Conservation (phyloP, 2,797 vertebrate species). For the Phataginus tricuspis region DNA sequence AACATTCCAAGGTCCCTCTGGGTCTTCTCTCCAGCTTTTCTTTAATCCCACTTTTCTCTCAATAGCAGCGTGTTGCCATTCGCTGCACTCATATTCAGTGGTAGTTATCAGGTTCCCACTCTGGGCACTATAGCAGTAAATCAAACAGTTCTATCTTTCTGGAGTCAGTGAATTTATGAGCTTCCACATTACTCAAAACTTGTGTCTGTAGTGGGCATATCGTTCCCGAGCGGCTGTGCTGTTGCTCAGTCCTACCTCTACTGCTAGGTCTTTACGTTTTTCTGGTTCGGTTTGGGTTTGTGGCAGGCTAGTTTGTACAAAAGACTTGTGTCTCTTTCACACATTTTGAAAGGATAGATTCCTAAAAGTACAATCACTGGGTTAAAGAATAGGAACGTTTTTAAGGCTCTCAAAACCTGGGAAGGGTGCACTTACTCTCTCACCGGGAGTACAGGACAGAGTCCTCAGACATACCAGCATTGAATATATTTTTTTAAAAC, state of each 20-base stretch:
- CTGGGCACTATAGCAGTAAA: rapidly evolving
- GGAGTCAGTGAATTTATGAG: neutral
- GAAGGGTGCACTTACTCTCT: neutral
- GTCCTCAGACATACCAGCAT: no score
- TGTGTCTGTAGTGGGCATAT: no score
- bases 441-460: neutral
- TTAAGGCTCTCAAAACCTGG: neutral
- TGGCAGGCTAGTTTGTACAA: neutral
- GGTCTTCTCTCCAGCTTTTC: neutral
- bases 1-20: rapidly evolving
- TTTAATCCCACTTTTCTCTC: neutral
- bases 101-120: neutral
- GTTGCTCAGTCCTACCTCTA: neutral
- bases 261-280: neutral
- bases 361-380: no score
- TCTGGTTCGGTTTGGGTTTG: neutral
- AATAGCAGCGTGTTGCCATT: rapidly evolving
- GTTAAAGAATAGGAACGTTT: neutral
- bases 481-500: neutral
- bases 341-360: neutral
- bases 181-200: no score
- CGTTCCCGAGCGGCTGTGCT: no score
- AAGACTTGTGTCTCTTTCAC: neutral
- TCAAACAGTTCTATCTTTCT: neutral
- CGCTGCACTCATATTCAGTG: neutral